These are phyloP conservation scores for Yponomeuta sedellus DNA, from an alignment of 2,888 invertebrate species.

Conservation along the genomic window DNA sequence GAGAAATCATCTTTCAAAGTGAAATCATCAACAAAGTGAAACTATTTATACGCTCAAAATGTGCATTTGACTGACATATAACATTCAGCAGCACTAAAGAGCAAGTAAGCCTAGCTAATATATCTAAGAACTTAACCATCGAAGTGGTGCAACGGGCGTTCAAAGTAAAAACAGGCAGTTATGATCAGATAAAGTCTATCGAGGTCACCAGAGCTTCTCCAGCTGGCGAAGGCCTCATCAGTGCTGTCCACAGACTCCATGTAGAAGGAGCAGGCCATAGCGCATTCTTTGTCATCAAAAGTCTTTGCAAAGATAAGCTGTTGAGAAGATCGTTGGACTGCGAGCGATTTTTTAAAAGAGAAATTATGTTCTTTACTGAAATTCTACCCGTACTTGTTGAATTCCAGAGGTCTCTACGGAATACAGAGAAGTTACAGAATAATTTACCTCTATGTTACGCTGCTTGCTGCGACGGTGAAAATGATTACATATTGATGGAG, in stretches of 20 bases:
- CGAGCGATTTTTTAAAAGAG: conserved; percentile 35
- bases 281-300: conserved; percentile 40
- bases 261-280: conserved; percentile 29
- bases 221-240: conserved; percentile 43
- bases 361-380: conserved; percentile 36
- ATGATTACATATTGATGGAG: conserved; percentile 46
- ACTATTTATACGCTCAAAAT: background rate
- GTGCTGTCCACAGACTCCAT: conserved; percentile 42
- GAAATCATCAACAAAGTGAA: too few relatives aligned
- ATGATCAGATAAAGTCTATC: conserved; percentile 33
- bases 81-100: conserved; percentile 29
- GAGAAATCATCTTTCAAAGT: too few relatives aligned
- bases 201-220: conserved; percentile 37
- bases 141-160: conserved; percentile 38
- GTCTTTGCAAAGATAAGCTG: conserved; percentile 32
- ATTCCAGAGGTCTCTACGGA: conserved; percentile 35
- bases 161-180: conserved; percentile 35
- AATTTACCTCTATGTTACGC: conserved; percentile 38
- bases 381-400: conserved; percentile 36
- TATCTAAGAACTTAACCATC: conserved; percentile 39
- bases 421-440: conserved; percentile 37
- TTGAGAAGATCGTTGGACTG: conserved; percentile 35
- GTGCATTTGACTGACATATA: background rate
- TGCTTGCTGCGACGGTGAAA: conserved; percentile 33
- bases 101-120: conserved; percentile 30